These are phyloP conservation scores for Hepsetus odoe DNA, from an alignment of 2,113 vertebrate genomes.

Conservation along the genomic window DNA sequence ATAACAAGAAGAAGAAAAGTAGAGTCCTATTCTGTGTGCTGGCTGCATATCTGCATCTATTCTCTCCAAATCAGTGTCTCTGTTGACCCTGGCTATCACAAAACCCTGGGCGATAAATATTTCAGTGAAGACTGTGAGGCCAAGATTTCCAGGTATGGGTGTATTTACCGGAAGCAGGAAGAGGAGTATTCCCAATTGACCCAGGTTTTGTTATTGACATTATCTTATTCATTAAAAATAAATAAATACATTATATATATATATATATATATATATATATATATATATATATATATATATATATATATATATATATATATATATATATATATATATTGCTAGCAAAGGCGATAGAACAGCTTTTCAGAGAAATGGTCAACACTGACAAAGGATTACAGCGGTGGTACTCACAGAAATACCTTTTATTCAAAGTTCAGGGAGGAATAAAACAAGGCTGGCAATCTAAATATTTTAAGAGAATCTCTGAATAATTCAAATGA, in stretches of 20 bases:
- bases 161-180: neutral
- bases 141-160: neutral
- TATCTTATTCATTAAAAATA: neutral
- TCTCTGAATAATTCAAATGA: conserved; percentile 3
- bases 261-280: neutral
- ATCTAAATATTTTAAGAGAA: conserved; percentile 3
- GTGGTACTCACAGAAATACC: neutral
- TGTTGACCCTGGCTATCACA: conserved; percentile 2
- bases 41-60: neutral
- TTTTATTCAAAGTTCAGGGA: neutral
- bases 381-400: neutral
- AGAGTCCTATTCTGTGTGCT: neutral
- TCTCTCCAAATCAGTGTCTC: conserved; percentile 3
- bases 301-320: neutral
- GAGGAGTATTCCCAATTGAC: neutral
- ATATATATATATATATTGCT: neutral
- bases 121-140: neutral
- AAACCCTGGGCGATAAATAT: neutral
- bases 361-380: neutral
- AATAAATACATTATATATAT: neutral
- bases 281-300: neutral
- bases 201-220: neutral
- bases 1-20: conserved; percentile 10
- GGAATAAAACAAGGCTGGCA: neutral
- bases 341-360: neutral